Base-by-base conservation (phyloP, 2,797 vertebrate species). In the Eptatretus atami region DNA sequence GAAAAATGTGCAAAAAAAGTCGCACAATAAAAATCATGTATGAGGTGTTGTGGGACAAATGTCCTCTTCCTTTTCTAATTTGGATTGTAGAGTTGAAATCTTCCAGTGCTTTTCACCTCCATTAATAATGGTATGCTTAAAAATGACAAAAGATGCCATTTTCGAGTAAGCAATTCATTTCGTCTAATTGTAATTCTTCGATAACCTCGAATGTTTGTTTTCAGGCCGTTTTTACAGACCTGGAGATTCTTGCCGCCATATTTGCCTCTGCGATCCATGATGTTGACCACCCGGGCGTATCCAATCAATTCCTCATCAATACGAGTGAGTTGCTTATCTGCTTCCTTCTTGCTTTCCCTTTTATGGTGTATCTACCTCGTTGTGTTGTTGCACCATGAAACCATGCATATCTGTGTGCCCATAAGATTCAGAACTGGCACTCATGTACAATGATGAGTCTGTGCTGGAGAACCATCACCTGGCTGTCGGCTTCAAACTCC, bases 401-500 rank as follows among this genome's bases (percentile, higher is more conserved):
- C 57, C 57, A 61, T 10, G 57, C 24, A 12, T 25, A n/a, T 12
- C n/a, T 12, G 10, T 12, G 57, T n/a, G 57, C n/a, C 57, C 24
- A 25, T 10, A 73, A 92, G 86, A 92, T 77, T 92, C 86, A 2
- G 86, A 94, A 72, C 76, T 94, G 71, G 86, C 86, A 1, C 78
- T 92, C 70, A 85, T 93, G 81, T 93, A 90, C 73, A 92, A 92
- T 0, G 86, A 93, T 1, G 86, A 87, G 75, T 90, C 86, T 1
- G 86, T 93, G 66, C 69, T 93, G 71, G 86, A 93, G 75, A 92
- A 93, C 69, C 86, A 93, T 68, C 86, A 93, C 74, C 69, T 93
- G 69, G 86, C 86, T 13, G 84, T 93, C 67, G 86, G 86, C 70
- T 92, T 93, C 74, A 85, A 86, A 73, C 80, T 93, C 68, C 80